A percentile compares a stretch with the other conserved stretches of the same genome.
Evolutionary conservation across 2,797 vertebrate genomes (phyloP).

Genomic region (Gastrophryne carolinensis): DNA sequence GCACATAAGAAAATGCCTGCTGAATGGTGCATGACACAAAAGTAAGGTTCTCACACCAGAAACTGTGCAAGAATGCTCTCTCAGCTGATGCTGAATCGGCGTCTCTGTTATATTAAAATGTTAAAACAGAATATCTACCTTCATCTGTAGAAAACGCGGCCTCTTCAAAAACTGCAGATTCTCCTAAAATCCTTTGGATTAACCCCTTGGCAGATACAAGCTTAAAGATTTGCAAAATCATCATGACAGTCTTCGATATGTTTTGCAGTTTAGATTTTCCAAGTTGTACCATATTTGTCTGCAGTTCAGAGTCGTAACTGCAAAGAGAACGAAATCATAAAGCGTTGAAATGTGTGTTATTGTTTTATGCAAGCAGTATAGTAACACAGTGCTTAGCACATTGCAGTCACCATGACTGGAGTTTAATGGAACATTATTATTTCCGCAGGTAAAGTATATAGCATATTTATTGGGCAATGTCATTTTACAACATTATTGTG

Average conservation of each 20-base stretch:
- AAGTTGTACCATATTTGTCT: neutral
- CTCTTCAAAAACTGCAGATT: too few relatives aligned
- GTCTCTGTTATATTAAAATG: too few relatives aligned
- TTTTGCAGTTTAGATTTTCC: too few relatives aligned
- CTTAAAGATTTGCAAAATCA: neutral
- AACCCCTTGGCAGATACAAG: too few relatives aligned
- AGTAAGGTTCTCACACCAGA: too few relatives aligned
- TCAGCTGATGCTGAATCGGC: too few relatives aligned
- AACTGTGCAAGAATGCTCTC: too few relatives aligned
- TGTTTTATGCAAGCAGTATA: neutral
- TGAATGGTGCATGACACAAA: too few relatives aligned
- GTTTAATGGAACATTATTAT: slow-evolving; percentile 1
- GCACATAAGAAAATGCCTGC: too few relatives aligned
- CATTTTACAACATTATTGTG: neutral
- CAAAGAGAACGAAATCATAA: slow-evolving; percentile 18
- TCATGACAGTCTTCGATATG: neutral
- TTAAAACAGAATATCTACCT: too few relatives aligned
- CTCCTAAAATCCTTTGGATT: too few relatives aligned
- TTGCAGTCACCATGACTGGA: neutral
- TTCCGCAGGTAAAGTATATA: neutral
- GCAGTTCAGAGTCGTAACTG: slow-evolving; percentile 12
- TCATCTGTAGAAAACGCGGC: too few relatives aligned
- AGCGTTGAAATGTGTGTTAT: neutral
- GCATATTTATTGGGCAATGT: neutral
- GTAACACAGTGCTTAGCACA: neutral